phyloP scores from a whole-genome alignment of 2,113 vertebrate species.

The Caloenas nicobarica region DNA sequence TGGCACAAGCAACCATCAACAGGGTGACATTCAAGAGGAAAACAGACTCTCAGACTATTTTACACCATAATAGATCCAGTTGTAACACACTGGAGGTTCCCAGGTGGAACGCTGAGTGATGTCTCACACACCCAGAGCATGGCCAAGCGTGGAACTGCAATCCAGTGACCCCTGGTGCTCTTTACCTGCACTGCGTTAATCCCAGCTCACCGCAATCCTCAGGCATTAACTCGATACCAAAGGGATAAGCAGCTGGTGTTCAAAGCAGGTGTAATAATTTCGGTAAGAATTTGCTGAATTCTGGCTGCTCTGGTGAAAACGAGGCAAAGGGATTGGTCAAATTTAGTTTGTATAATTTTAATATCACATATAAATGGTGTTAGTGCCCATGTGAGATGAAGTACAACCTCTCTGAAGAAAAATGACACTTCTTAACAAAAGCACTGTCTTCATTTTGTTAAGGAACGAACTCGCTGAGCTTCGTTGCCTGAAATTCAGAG shows the following conservation, averaged over 20 bases:
- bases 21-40: not conserved
- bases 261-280: not conserved
- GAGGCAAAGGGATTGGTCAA: rapidly evolving
- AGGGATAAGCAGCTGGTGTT: not conserved
- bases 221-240: not conserved
- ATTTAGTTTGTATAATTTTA: not conserved
- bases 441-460: not conserved
- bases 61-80: rapidly evolving
- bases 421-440: not conserved
- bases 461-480: not conserved
- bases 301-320: not conserved
- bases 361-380: not conserved
- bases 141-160: not conserved
- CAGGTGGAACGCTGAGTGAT: not conserved
- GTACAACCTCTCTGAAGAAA: not conserved
- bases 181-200: not conserved
- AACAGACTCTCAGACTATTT: not conserved
- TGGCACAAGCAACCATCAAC: rapidly evolving
- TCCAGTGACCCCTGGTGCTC: not conserved
- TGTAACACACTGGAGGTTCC: not conserved
- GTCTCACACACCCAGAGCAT: no score
- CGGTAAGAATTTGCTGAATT: not conserved
- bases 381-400: not conserved
- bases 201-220: not conserved
- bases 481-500: rapidly evolving